Evolutionary conservation across 1,140 invertebrate genomes (phyloP).

Genomic region (Sycobia sp.): DNA sequence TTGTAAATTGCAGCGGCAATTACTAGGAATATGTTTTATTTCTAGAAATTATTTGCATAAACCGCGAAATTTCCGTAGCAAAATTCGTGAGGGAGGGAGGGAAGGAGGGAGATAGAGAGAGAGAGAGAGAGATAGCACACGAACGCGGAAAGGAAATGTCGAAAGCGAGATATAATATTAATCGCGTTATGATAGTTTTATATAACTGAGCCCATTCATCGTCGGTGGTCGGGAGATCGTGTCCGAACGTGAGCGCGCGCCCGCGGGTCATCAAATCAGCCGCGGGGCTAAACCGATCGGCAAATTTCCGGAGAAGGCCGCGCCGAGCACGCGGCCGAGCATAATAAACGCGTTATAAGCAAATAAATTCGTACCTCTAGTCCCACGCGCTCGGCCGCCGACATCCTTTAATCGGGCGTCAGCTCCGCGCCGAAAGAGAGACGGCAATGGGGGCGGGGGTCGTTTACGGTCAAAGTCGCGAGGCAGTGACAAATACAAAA

Average conservation of each 20-base stretch:
- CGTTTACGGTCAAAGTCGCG: too few species aligned
- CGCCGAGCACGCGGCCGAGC: too few species aligned
- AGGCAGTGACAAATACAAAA: conserved; percentile 49
- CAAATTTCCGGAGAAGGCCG: conserved; percentile 8
- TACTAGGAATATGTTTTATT: too few species aligned
- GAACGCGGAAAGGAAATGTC: too few species aligned
- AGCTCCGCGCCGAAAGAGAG: conserved; percentile 17
- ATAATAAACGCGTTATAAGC: conserved; percentile 34
- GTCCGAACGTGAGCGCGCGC: too few species aligned
- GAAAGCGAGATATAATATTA: too few species aligned
- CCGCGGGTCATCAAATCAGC: too few species aligned
- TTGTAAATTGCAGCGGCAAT: too few species aligned
- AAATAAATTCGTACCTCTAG: conserved; percentile 48
- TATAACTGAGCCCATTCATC: neutral
- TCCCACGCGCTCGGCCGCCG: conserved; percentile 31
- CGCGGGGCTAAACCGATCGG: too few species aligned
- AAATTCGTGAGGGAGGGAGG: neutral
- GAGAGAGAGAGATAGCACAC: conserved; percentile 8
- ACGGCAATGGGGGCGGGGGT: neutral
- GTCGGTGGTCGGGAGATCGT: neutral
- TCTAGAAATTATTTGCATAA: conserved; percentile 21
- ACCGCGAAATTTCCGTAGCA: conserved; percentile 9
- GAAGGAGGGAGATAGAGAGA: neutral
- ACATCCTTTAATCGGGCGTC: conserved; percentile 47
- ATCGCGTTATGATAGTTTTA: conserved; percentile 23